These are phyloP conservation scores for Pan troglodytes DNA, from an alignment of 2,113 vertebrate species.

Conservation along the genomic window DNA sequence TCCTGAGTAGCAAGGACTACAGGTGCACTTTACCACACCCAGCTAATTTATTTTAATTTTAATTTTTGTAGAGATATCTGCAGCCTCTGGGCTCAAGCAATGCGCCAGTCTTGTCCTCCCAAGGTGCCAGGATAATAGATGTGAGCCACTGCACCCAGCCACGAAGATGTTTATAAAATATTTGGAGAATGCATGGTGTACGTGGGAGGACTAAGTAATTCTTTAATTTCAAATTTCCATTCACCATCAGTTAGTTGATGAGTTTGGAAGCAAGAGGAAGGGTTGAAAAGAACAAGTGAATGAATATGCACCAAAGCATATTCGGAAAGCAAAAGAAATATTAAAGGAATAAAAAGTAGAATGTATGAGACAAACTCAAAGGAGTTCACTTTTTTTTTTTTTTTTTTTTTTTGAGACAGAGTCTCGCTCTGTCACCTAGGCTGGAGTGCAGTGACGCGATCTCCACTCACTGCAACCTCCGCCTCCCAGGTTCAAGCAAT, in stretches of 20 bases:
- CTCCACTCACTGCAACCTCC: neutral
- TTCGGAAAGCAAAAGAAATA: neutral
- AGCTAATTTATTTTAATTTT: too few relatives aligned
- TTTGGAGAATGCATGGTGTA: neutral
- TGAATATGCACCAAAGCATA: neutral
- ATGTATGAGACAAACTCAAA: neutral
- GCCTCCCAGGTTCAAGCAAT: neutral
- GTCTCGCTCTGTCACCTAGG: neutral
- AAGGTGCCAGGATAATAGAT: too few relatives aligned
- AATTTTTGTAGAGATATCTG: too few relatives aligned
- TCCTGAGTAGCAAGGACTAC: too few relatives aligned
- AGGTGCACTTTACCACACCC: too few relatives aligned
- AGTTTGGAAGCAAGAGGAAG: neutral
- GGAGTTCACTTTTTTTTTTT: neutral
- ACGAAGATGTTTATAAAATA: neutral
- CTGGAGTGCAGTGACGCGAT: neutral
- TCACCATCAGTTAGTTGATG: neutral
- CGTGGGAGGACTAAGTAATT: neutral
- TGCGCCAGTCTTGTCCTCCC: too few relatives aligned
- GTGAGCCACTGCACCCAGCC: too few relatives aligned
- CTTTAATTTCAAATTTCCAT: neutral
- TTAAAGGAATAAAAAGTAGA: neutral
- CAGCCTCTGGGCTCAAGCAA: too few relatives aligned
- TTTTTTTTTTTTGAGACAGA: neutral
- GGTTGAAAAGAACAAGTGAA: neutral